These are phyloP conservation scores for Perodicticus potto DNA, from an alignment of 2,797 vertebrate genomes.

Conservation along the genomic window DNA sequence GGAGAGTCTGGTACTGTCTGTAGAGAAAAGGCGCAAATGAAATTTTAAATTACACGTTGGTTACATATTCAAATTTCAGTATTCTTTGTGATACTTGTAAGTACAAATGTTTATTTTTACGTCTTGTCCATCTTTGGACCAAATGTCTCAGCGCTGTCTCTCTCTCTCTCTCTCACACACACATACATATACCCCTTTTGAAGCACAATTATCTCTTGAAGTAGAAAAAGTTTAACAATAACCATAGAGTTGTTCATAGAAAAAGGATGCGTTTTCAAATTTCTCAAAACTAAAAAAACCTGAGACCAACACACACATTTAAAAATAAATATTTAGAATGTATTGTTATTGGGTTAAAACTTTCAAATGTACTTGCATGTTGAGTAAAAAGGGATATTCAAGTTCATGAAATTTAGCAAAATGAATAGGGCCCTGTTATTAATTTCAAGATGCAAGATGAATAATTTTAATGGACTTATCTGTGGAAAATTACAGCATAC, in stretches of 20 bases:
- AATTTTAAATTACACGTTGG: neutral
- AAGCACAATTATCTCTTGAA: neutral
- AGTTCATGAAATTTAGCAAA: neutral
- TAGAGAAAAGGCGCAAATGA: neutral
- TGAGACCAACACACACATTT: neutral
- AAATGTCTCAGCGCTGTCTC: neutral
- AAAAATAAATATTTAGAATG: conserved; percentile 47
- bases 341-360: neutral
- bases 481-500: neutral
- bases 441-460: neutral
- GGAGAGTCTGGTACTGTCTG: neutral
- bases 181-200: neutral
- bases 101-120: conserved; percentile 33
- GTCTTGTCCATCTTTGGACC: neutral
- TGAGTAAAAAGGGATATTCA: neutral
- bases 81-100: neutral
- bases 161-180: neutral
- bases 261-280: conserved; percentile 24
- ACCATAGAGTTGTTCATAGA: neutral
- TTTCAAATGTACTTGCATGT: neutral
- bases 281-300: conserved; percentile 24
- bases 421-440: neutral
- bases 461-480: neutral
- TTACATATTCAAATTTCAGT: neutral
- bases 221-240: conserved; percentile 5